Base-by-base conservation (phyloP, 2,888 invertebrate species). In the Microplitis manilae region DNA sequence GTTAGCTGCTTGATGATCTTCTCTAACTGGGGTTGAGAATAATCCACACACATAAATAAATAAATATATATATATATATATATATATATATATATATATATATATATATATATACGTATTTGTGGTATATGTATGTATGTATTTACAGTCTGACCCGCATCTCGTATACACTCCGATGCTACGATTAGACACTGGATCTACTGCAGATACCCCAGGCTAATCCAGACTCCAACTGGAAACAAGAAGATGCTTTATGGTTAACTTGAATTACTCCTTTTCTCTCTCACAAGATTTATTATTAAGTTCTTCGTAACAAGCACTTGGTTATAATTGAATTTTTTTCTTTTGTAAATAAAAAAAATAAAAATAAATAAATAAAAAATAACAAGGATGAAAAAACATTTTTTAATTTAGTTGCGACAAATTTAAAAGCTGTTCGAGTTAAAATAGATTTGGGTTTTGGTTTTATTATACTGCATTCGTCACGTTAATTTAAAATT, bases 181-280 rank as follows among this genome's bases (percentile, higher is more conserved):
- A 40, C 60, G 73, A 73, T 73, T 73, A 73, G 73, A 67, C 59
- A 73, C 38, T 67, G 67, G 59, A 67, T 67, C 72, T 39, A 13
- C 50, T 17, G 59, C 59, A 41, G 59, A 67, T 73, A 13, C 67
- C 67, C n/a, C 38, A 5, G 38, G 39, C 67, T 73, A 67, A 73
- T 67, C 73, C 67, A 67, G 20, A 65, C 9, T 15, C 60, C 38
- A 65, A 60, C 62, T 38, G 61, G 8, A 40, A 64, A 30, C 70
- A 30, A 41, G 64, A 72, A 50, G 30, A 72, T 72, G 17, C 40
- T 30, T 13, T 20, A 17, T n/a, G 59, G 38, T 15, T 39, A 72
- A 64, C 41, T 72, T 72, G 17, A 41, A 38, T 17, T 38, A 72
- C 62, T 20, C 15, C 20, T 20, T 41, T 64, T 61, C 17, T 41